Conservation (phyloP, 2,113 vertebrate genomes). For the Zapornia atra region DNA sequence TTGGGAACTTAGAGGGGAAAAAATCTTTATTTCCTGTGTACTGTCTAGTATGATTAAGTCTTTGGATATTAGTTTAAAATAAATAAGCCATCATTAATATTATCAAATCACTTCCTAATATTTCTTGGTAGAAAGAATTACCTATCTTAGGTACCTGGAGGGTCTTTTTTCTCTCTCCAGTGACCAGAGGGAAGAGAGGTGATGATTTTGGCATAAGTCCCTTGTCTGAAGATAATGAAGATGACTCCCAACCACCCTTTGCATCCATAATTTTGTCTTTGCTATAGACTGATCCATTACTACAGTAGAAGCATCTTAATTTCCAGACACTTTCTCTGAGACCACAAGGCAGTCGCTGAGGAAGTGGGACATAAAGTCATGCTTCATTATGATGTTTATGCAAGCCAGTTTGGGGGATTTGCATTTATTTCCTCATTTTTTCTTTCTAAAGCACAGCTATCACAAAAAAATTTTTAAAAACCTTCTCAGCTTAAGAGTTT, state of each 20-base stretch:
- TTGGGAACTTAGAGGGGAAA: not conserved
- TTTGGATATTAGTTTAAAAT: not conserved
- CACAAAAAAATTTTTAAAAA: not conserved
- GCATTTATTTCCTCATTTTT: not conserved
- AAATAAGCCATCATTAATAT: not conserved
- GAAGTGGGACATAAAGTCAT: not conserved
- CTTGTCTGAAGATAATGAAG: not conserved
- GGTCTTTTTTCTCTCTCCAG: not conserved
- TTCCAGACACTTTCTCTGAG: not conserved
- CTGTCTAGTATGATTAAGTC: not conserved
- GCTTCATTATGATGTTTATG: not conserved
- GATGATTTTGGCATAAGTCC: not conserved
- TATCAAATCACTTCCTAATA: not conserved
- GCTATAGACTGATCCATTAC: not conserved
- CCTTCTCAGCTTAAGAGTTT: not conserved
- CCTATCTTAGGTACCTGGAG: not conserved
- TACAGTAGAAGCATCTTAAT: not conserved
- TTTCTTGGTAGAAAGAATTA: not conserved
- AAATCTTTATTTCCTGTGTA: not conserved
- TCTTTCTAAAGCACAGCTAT: not conserved
- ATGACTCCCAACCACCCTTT: not conserved
- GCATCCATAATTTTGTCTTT: fast-evolving
- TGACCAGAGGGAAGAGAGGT: not conserved
- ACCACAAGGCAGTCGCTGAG: not conserved
- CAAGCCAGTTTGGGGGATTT: not conserved